Evolutionary conservation across 2,888 invertebrate genomes (phyloP).

Genomic region (Camptogramma bilineatum): DNA sequence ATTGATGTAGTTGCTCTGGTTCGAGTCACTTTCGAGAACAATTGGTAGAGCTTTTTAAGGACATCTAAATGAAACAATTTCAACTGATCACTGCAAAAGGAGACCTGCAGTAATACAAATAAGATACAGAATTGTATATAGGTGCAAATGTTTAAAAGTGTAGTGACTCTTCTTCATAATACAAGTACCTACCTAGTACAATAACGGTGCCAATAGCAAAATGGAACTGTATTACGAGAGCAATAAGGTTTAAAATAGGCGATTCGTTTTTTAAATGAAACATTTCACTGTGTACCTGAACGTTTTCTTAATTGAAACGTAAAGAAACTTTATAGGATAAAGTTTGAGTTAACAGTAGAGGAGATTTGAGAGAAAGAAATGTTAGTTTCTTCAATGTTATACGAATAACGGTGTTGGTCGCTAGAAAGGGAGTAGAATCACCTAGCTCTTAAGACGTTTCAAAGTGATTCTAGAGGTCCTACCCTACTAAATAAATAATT

Average conservation of each 20-base stretch:
- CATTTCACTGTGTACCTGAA: constrained; percentile 8
- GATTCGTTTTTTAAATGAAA: background rate
- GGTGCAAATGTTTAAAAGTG: background rate
- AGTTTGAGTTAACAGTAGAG: background rate
- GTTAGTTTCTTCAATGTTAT: no score
- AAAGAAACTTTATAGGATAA: constrained; percentile 4
- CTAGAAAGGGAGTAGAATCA: no score
- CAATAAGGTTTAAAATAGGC: background rate
- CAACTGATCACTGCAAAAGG: background rate
- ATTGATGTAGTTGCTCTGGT: background rate
- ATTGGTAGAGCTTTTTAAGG: constrained; percentile 2
- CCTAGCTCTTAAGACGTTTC: no score
- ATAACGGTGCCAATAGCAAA: background rate
- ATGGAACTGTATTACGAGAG: background rate
- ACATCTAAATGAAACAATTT: constrained; percentile 14
- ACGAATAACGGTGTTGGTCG: no score
- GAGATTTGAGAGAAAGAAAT: background rate
- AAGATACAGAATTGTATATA: constrained; percentile 6
- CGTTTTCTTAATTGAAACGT: constrained; percentile 15
- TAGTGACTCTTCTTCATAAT: constrained; percentile 10
- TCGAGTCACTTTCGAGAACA: constrained; percentile 9
- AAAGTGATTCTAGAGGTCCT: no score
- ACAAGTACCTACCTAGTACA: background rate
- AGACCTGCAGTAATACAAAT: background rate
- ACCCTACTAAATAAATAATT: no score